A percentile compares a stretch with the other conserved stretches of the same genome.
phyloP scores from a whole-genome alignment of 2,888 invertebrate genomes.

The Drosophila algonquin region DNA sequence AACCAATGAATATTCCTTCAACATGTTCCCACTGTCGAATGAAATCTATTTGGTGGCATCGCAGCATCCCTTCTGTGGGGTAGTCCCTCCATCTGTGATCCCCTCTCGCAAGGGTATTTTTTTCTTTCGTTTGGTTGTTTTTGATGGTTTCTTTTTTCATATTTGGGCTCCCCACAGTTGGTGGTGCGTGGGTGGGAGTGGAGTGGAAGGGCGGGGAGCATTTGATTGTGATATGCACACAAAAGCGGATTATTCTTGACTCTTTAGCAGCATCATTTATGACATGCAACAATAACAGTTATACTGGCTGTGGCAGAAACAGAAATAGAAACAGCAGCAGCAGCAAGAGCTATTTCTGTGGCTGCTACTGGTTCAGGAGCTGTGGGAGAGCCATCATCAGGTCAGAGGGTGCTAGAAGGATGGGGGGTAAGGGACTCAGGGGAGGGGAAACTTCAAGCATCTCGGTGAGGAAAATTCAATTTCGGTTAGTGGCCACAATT shows the following conservation, averaged over 20 bases:
- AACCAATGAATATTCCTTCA: too few relatives aligned
- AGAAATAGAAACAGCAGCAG: not conserved
- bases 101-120: too few relatives aligned
- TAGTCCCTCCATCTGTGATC: too few relatives aligned
- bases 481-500: conserved; percentile 74
- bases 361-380: not conserved
- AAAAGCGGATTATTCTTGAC: conserved; percentile 79
- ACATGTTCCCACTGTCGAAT: too few relatives aligned
- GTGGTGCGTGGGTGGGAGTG: not conserved
- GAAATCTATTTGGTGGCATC: too few relatives aligned
- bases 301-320: not conserved
- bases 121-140: too few relatives aligned
- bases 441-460: not conserved
- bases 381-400: conserved; percentile 4
- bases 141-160: too few relatives aligned
- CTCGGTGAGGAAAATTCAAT: conserved; percentile 58
- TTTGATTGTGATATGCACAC: conserved; percentile 78
- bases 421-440: not conserved
- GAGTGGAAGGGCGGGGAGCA: conserved; percentile 20
- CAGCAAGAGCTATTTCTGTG: not conserved
- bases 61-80: too few relatives aligned
- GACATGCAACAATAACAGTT: conserved; percentile 63
- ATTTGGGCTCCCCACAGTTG: not conserved
- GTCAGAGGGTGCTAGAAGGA: too few relatives aligned
- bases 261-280: conserved; percentile 77